A percentile compares a stretch with the other conserved stretches of the same genome.
Conservation (phyloP, 1,140 invertebrate genomes). For the Fopius arisanus region DNA sequence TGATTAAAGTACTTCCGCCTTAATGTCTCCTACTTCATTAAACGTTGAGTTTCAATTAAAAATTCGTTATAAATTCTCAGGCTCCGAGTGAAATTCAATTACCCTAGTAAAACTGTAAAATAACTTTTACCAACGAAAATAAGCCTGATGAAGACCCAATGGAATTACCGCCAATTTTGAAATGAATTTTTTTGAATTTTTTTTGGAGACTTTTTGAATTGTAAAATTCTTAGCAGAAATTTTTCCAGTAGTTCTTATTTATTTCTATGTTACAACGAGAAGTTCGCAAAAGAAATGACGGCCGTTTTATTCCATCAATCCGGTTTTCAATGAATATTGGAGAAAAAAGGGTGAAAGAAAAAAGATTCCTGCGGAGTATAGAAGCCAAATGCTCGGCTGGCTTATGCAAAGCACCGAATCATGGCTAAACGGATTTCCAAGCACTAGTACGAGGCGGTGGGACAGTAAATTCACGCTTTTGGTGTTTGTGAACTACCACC, state of each 20-base stretch:
- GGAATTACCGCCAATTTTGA: too few species aligned
- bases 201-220: too few species aligned
- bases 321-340: too few species aligned
- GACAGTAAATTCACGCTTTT: not conserved
- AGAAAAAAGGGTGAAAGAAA: not conserved
- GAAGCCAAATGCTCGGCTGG: not conserved
- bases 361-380: not conserved
- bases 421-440: constrained; percentile 6
- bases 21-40: not conserved
- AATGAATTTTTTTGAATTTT: too few species aligned
- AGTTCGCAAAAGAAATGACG: too few species aligned
- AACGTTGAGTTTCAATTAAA: not conserved
- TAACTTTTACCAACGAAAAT: too few species aligned
- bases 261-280: too few species aligned
- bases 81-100: not conserved
- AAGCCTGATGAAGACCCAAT: too few species aligned
- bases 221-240: too few species aligned
- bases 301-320: too few species aligned
- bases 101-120: too few species aligned
- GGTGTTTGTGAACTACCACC: not conserved
- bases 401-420: constrained; percentile 9
- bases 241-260: too few species aligned
- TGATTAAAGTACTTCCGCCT: not conserved
- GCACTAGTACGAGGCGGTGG: not conserved
- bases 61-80: not conserved